These are phyloP conservation scores for Metridium senile DNA, from an alignment of 92 coral and sea anemone genomes.

Conservation along the genomic window DNA sequence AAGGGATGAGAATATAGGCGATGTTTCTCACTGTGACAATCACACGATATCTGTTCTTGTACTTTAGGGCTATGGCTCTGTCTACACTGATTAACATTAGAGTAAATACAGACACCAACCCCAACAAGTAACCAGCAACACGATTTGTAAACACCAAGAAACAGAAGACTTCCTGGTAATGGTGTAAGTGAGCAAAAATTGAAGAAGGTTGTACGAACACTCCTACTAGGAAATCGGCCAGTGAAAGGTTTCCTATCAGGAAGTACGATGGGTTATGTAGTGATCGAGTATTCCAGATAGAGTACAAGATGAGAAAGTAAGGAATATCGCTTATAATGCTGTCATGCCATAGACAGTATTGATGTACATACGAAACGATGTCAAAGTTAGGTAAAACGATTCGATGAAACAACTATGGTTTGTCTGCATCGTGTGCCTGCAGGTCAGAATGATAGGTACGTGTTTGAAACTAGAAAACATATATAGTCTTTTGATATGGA, in stretches of 20 bases:
- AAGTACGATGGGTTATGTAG: conserved; percentile 20
- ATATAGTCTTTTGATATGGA: too few relatives aligned
- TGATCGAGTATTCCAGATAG: conserved; percentile 15
- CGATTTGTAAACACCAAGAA: not conserved
- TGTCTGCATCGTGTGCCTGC: too few relatives aligned
- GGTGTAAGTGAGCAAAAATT: not conserved
- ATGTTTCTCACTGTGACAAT: not conserved
- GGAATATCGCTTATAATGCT: conserved; percentile 4
- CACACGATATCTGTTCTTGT: not conserved
- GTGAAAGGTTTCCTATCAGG: conserved; percentile 1
- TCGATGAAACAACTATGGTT: not conserved
- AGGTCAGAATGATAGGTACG: too few relatives aligned
- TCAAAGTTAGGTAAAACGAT: not conserved
- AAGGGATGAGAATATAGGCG: not conserved
- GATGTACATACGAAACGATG: not conserved
- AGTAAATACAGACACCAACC: conserved; percentile 9
- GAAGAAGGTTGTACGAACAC: conserved; percentile 11
- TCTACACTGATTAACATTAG: conserved; percentile 13
- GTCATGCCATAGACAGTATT: not conserved
- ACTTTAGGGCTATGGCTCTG: conserved; percentile 8
- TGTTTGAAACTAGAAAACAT: too few relatives aligned
- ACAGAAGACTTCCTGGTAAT: not conserved
- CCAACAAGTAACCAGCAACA: conserved; percentile 1
- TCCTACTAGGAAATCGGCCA: conserved; percentile 10
- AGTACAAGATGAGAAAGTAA: not conserved